A percentile compares a stretch with the other conserved stretches of the same genome.
These are phyloP conservation scores for Lateolabrax maculatus DNA, from an alignment of 2,797 vertebrate genomes.

Conservation along the genomic window DNA sequence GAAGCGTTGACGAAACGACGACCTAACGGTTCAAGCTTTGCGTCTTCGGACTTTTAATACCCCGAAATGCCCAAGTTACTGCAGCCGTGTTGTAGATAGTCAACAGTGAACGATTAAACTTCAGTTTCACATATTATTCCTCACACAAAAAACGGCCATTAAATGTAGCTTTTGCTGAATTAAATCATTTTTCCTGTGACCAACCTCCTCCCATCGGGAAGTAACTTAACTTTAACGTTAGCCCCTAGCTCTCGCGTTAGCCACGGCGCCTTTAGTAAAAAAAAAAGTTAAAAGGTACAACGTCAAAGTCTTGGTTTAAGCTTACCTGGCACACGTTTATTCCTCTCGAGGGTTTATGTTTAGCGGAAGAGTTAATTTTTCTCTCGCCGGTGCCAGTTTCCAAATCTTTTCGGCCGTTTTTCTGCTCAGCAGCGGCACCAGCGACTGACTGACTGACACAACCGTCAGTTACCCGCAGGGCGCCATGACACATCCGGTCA, in stretches of 20 bases:
- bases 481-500: conserved; percentile 18
- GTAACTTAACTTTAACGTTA: conserved; percentile 65
- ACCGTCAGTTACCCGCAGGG: not conserved
- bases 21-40: conserved; percentile 8
- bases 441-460: conserved; percentile 55
- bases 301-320: not conserved
- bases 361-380: not conserved
- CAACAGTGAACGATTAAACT: not conserved
- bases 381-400: conserved; percentile 13
- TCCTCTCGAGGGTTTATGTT: not conserved
- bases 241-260: conserved; percentile 66
- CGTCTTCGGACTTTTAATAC: conserved; percentile 11
- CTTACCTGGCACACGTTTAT: conserved; percentile 56
- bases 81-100: not conserved
- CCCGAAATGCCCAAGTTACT: conserved; percentile 14
- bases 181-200: not conserved
- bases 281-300: conserved; percentile 51
- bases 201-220: conserved; percentile 32
- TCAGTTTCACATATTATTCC: not conserved
- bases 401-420: conserved; percentile 56
- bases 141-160: rapidly evolving
- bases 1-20: not conserved
- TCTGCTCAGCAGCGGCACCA: conserved; percentile 62
- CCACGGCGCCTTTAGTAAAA: conserved; percentile 31
- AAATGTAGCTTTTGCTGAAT: not conserved